A percentile compares a stretch with the other conserved stretches of the same genome.
Evolutionary conservation across 2,113 vertebrate genomes (phyloP).

Genomic region (Pampusana beccarii): DNA sequence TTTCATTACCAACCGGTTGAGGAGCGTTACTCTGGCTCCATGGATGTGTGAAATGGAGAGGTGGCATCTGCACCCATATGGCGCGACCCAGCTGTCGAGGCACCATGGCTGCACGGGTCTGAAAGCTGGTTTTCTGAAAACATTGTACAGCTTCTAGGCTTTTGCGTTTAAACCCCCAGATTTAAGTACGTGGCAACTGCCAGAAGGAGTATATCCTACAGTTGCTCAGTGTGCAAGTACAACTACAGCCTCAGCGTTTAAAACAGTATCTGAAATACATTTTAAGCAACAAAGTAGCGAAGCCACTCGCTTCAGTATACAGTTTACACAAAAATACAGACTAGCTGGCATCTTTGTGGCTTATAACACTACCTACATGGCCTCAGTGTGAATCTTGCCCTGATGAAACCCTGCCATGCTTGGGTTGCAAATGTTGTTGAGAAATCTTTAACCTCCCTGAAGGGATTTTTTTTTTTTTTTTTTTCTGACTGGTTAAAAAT

Average conservation of each 20-base stretch:
- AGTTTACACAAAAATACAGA: neutral
- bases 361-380: neutral
- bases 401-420: neutral
- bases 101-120: neutral
- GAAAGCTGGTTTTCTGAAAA: neutral
- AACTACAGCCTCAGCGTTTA: neutral
- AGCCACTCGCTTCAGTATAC: neutral
- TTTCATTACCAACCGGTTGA: neutral
- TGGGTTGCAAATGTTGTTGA: neutral
- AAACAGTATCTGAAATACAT: neutral
- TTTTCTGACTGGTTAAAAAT: neutral
- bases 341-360: neutral
- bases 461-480: neutral
- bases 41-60: neutral
- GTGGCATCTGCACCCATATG: neutral
- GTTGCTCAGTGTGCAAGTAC: neutral
- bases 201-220: neutral
- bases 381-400: neutral
- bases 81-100: neutral
- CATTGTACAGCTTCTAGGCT: neutral
- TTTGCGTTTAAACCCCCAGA: neutral
- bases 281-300: neutral
- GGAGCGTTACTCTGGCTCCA: neutral
- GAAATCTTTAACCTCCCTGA: neutral
- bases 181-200: neutral